Evolutionary conservation across 2,113 vertebrate genomes (phyloP).

Genomic region (Eurypyga helias): DNA sequence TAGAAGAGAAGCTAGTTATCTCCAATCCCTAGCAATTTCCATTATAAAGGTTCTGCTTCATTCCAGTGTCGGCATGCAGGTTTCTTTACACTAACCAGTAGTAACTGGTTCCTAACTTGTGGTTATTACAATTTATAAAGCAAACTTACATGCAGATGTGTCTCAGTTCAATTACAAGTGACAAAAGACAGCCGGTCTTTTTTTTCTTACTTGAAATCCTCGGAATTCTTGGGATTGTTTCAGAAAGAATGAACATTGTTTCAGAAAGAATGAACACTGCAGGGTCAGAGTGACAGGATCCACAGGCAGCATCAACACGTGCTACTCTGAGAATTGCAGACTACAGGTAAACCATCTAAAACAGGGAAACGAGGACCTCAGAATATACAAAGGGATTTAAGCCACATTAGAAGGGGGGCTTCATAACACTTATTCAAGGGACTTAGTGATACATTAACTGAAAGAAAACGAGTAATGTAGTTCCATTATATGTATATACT

Average conservation of each 20-base stretch:
- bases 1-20: neutral
- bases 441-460: neutral
- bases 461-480: neutral
- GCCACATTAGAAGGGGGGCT: neutral
- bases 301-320: neutral
- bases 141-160: neutral
- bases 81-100: neutral
- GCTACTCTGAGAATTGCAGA: neutral
- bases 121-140: neutral
- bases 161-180: neutral
- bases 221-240: neutral
- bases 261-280: too few species aligned
- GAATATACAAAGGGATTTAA: neutral
- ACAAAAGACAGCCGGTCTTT: neutral
- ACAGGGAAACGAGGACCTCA: neutral
- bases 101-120: neutral
- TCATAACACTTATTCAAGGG: neutral
- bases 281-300: neutral
- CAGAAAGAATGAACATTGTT: neutral
- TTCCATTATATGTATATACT: too few species aligned
- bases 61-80: neutral
- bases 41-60: neutral
- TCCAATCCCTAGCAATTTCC: neutral
- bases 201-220: neutral
- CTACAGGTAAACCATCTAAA: neutral